These are phyloP conservation scores for Caenorhabditis sulstoni DNA, from an alignment of 2,888 invertebrate genomes.

Conservation along the genomic window DNA sequence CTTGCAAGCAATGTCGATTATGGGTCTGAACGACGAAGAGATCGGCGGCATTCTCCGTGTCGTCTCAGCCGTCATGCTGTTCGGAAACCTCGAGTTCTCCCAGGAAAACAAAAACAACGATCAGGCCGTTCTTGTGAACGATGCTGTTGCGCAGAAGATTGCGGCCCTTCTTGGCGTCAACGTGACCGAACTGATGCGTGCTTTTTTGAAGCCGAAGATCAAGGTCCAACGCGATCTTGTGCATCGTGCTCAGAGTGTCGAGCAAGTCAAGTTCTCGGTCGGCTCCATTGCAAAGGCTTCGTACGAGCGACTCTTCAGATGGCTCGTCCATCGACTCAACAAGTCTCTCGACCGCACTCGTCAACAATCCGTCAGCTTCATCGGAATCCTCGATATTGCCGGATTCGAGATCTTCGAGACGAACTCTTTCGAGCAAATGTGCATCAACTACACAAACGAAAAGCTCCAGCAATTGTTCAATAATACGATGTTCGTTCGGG, in stretches of 20 bases:
- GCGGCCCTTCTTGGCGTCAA: constrained; percentile 92
- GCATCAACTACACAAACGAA: constrained; percentile 99
- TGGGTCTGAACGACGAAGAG: constrained; percentile 96
- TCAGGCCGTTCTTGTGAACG: constrained; percentile 97
- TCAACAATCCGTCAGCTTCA: constrained; percentile 97
- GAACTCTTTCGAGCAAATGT: constrained; percentile 98
- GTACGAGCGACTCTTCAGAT: constrained; percentile 95
- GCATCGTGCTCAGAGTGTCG: constrained; percentile 97
- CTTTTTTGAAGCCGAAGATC: constrained; percentile 95
- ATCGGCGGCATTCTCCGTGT: constrained; percentile 93
- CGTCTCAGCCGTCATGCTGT: constrained; percentile 93
- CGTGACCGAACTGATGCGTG: constrained; percentile 97
- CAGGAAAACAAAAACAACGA: constrained; percentile 95
- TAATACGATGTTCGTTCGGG: constrained; percentile 99
- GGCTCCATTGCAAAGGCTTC: constrained; percentile 98
- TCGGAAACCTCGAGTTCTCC: constrained; percentile 98
- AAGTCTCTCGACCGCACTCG: constrained; percentile 95
- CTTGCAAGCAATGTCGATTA: constrained; percentile 96
- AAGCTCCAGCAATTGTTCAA: constrained; percentile 99
- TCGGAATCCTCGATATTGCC: constrained; percentile 99
- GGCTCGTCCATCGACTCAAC: constrained; percentile 71
- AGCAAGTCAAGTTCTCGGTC: constrained; percentile 96
- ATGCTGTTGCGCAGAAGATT: constrained; percentile 92
- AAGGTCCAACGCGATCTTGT: constrained; percentile 97
- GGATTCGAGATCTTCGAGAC: constrained; percentile 85